Percentiles rank a stretch among this genome's conserved stretches.
Conservation (phyloP, 1,140 invertebrate genomes). For the Augochlora pura region DNA sequence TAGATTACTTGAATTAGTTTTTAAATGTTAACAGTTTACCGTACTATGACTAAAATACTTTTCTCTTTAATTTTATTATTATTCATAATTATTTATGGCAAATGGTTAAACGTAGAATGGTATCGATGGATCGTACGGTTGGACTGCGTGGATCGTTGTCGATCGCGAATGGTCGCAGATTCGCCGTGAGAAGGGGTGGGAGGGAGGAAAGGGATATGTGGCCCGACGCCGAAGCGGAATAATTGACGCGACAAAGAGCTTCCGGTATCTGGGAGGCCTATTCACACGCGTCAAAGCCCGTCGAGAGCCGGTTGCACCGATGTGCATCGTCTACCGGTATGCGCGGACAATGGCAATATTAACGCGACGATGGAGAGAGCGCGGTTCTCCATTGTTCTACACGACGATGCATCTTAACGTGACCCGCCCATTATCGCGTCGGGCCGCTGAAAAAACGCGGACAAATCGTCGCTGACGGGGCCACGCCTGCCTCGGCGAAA, state of each 20-base stretch:
- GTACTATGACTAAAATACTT: too few species aligned
- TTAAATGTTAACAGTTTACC: too few species aligned
- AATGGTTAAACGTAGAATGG: too few species aligned
- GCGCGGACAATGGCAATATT: slow-evolving; percentile 61
- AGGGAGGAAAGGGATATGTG: slow-evolving; percentile 26
- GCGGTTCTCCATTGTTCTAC: slow-evolving; percentile 51
- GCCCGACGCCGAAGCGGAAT: slow-evolving; percentile 56
- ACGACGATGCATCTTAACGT: slow-evolving; percentile 24
- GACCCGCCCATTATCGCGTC: slow-evolving; percentile 12
- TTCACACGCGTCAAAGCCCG: slow-evolving; percentile 61
- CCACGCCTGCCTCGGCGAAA: background rate
- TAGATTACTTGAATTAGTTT: too few species aligned
- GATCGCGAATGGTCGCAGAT: background rate
- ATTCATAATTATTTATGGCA: too few species aligned
- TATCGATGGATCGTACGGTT: too few species aligned
- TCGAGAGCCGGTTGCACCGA: slow-evolving; percentile 51
- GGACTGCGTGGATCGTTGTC: background rate
- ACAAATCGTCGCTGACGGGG: slow-evolving; percentile 7
- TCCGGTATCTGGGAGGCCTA: slow-evolving; percentile 55
- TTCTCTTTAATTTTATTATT: too few species aligned
- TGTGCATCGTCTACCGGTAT: slow-evolving; percentile 30
- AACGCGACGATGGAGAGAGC: slow-evolving; percentile 48
- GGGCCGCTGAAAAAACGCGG: background rate
- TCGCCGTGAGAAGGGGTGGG: slow-evolving; percentile 16
- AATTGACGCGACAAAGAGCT: slow-evolving; percentile 68